These are phyloP conservation scores for Dromaius novaehollandiae DNA, from an alignment of 2,113 vertebrate genomes.

Conservation along the genomic window DNA sequence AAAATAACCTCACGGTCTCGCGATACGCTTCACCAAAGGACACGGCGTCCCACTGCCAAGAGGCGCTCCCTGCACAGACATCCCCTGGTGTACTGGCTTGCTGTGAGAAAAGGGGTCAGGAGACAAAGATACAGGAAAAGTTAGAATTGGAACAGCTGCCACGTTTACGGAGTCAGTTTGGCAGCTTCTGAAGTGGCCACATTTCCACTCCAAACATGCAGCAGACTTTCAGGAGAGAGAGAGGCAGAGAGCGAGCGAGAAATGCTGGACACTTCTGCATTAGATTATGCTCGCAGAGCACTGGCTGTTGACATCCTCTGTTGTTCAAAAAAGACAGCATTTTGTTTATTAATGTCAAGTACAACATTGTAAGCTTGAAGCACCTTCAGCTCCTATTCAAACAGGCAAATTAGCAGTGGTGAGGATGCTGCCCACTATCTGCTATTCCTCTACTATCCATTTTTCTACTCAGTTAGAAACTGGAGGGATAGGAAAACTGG, in stretches of 20 bases:
- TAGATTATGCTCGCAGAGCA: not conserved
- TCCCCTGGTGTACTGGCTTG: not conserved
- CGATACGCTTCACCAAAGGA: not conserved
- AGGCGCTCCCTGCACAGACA: not conserved
- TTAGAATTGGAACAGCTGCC: not conserved
- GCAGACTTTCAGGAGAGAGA: not conserved
- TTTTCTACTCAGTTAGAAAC: not conserved
- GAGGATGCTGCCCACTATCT: not conserved
- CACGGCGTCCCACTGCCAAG: not conserved
- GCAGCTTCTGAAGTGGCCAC: not conserved
- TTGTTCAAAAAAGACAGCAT: not conserved
- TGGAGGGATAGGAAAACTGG: not conserved
- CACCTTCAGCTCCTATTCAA: not conserved
- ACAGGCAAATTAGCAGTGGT: not conserved
- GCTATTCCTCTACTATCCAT: not conserved
- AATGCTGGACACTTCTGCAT: not conserved
- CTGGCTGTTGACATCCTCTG: not conserved
- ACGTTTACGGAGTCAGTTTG: not conserved
- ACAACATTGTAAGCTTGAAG: not conserved
- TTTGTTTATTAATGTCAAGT: not conserved
- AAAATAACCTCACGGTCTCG: slow-evolving; percentile 32
- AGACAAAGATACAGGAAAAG: not conserved
- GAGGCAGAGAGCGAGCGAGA: not conserved
- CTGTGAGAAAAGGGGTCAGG: not conserved
- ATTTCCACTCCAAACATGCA: not conserved